phyloP scores from a whole-genome alignment of 2,797 vertebrate genomes.

The Poeciliopsis turneri region DNA sequence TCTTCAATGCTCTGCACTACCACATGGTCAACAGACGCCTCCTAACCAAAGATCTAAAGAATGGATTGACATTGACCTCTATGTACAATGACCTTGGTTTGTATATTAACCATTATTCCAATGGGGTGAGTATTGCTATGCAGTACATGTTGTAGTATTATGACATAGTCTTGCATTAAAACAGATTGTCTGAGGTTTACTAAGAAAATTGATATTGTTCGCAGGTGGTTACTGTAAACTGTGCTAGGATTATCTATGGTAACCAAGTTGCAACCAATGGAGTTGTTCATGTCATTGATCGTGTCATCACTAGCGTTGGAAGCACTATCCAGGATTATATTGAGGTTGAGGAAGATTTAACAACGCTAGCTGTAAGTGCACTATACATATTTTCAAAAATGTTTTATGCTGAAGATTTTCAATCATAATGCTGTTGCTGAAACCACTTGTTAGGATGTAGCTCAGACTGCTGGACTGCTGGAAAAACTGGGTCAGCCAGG shows the following conservation, averaged over 20 bases:
- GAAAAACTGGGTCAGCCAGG: constrained; percentile 87
- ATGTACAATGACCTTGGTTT: constrained; percentile 93
- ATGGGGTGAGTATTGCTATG: constrained; percentile 85
- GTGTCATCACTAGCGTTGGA: constrained; percentile 88
- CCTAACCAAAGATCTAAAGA: constrained; percentile 95
- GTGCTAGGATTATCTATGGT: constrained; percentile 92
- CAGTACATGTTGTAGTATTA: background rate
- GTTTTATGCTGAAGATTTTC: constrained; percentile 5
- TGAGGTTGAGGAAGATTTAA: constrained; percentile 88
- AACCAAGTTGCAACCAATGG: constrained; percentile 98
- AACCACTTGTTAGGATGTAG: constrained; percentile 80
- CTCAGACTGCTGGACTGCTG: constrained; percentile 82
- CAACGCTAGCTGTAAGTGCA: constrained; percentile 85
- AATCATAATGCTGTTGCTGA: constrained; percentile 9
- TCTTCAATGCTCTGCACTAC: constrained; percentile 94
- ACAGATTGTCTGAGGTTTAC: constrained; percentile 4
- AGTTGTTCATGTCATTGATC: constrained; percentile 95
- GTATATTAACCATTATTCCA: constrained; percentile 94
- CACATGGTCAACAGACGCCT: constrained; percentile 94
- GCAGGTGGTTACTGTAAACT: constrained; percentile 97
- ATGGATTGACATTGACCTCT: constrained; percentile 87
- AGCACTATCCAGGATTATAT: constrained; percentile 88
- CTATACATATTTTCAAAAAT: constrained; percentile 3
- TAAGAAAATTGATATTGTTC: background rate
- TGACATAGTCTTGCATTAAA: background rate